Evolutionary conservation across 2,113 vertebrate genomes (phyloP), one percentile per base, ranked within the genome.

Genomic region (Carassius carassius): DNA sequence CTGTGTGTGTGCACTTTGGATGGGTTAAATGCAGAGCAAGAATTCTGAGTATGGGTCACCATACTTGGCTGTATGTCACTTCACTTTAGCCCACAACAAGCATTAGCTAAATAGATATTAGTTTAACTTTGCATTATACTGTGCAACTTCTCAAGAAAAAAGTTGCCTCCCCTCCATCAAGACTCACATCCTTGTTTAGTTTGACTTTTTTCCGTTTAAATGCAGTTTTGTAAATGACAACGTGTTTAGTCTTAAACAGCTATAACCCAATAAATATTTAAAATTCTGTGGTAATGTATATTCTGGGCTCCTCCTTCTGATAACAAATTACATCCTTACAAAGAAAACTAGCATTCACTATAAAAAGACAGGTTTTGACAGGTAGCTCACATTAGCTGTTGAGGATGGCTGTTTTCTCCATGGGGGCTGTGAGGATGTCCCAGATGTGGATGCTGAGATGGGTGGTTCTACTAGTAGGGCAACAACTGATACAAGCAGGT

Each of bases 371-470:
- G 3, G 0, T 2, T 0, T 16, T 16, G 7, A 19, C 3, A 80
- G 4, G 17, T 21, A 80, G n/a, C 16, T 14, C n/a, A 62, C 51
- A 17, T 29, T 58, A 70, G 35, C 4, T 58, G 14, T 56, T 69
- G 78, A 16, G 1, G 29, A 35, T 16, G 58, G 11, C 1, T 3
- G 49, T 54, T 7, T 14, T 37, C 32, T 44, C 14, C 3, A 76
- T 51, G 67, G 80, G 77, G 74, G 62, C 37, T 7, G 14, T 41
- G 75, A 84, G 5, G 51, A 86, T 73, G 85, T 73, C 72, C 11
- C 32, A 23, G 16, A 29, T 49, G 14, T 86, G 82, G 85, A 51
- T 82, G 16, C 73, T 88, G 73, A 78, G n/a, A 54, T 84, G 73
- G 73, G 44, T 81, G 14, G 8, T 17, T 1, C n/a, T 88, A 54